Base-by-base conservation (phyloP, 1,140 invertebrate genomes). In the Apis dorsata region DNA sequence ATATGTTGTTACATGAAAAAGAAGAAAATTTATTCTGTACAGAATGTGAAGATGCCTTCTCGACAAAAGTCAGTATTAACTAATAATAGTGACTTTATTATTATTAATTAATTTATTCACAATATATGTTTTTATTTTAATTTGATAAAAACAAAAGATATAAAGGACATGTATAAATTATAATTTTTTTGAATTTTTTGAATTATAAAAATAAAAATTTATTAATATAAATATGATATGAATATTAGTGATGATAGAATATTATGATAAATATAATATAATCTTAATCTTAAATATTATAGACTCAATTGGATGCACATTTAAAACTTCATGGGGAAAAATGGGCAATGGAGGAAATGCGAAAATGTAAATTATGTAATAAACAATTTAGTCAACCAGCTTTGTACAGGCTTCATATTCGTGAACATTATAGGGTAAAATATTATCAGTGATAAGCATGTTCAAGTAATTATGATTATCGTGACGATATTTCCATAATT, bases 11-110 rank as follows among this genome's bases (percentile, higher is more conserved):
- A 11, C 96, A 97, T 86, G 95, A 96, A 89, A 95, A 95, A 84
- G 96, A 97, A 86, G 96, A 97, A 90, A 95, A 94, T 87, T 91
- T 96, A 19, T 95, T 95, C 85, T 97, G 96, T 90, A 93, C 94
- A 15, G 96, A 96, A 88, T 97, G 96, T 93, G 95, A 95, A 21
- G 96, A 96, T 83, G 95, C 96, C 88, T 97, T 97, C 92, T 93
- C 94, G 77, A 95, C 95, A 51, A 95, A 96, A 93, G 96, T 96
- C 91, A 90, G 90, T 90, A 53, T 44, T 24, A 79, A 17, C 0
- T 11, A 51, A 69, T 24, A 44, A 73, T 57, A 60, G 5, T 55
- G 28, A 21, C n/a, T n/a, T 3, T 17, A 59, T 53, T 34, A 65
- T 65, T 65, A 9, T 28, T 65, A 65, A 65, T 65, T 65, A 2